Evolutionary conservation across 2,113 vertebrate genomes (phyloP).

Genomic region (Pleuronectes platessa): DNA sequence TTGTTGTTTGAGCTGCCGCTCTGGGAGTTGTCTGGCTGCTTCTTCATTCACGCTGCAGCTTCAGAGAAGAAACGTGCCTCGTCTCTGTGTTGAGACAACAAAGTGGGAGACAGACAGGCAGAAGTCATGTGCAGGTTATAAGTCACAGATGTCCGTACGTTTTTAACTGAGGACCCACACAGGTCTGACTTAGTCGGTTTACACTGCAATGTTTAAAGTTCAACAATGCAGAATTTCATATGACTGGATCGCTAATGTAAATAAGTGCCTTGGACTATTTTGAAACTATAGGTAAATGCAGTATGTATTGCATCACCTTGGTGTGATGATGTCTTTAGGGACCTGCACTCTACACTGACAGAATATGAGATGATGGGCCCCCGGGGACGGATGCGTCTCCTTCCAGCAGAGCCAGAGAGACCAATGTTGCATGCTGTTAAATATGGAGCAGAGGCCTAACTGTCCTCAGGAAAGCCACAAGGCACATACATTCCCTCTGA

Average conservation of each 20-base stretch:
- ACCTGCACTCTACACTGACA: background rate
- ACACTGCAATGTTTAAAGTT: too few species aligned
- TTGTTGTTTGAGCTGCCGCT: constrained; percentile 57
- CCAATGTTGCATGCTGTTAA: background rate
- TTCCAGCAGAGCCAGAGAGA: background rate
- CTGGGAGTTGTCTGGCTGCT: constrained; percentile 40
- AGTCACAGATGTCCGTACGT: too few species aligned
- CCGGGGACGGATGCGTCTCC: background rate
- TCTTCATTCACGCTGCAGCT: constrained; percentile 33
- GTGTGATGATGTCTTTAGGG: background rate
- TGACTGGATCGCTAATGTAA: background rate
- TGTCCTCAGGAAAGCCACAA: background rate
- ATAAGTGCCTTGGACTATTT: background rate
- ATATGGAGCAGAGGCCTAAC: background rate
- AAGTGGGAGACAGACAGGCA: constrained; percentile 4
- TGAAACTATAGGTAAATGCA: background rate
- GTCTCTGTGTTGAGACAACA: constrained; percentile 4
- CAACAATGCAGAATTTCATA: background rate
- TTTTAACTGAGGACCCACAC: too few species aligned
- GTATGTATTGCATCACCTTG: constrained; percentile 4
- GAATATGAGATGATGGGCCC: constrained; percentile 2
- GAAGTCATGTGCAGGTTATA: constrained; percentile 22
- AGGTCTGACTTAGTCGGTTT: too few species aligned
- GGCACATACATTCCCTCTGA: background rate
- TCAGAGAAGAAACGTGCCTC: constrained; percentile 20